Conservation (phyloP, 2,888 invertebrate genomes). For the Aspidiotus rigidus region DNA sequence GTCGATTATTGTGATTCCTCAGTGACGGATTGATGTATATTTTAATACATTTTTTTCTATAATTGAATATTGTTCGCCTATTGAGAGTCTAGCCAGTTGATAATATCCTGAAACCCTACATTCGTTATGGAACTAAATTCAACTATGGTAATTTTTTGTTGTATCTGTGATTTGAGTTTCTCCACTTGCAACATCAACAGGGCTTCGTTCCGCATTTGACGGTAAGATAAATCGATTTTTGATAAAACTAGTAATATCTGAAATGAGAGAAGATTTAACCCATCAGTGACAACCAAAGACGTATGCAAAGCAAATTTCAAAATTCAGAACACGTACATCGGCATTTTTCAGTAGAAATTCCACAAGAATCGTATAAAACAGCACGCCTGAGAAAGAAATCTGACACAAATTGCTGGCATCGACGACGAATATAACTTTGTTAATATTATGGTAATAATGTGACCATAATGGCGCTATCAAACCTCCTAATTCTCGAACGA, state of each 20-base stretch:
- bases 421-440: constrained; percentile 63
- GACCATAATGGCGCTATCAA: constrained; percentile 74
- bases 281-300: too few species aligned
- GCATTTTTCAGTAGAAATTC: constrained; percentile 48
- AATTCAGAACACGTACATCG: too few species aligned
- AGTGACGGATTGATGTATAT: too few species aligned
- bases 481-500: constrained; percentile 69
- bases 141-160: constrained; percentile 56
- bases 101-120: constrained; percentile 58
- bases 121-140: constrained; percentile 68
- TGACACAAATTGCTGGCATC: constrained; percentile 78
- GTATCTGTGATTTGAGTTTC: constrained; percentile 58
- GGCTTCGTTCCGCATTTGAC: constrained; percentile 79
- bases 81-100: constrained; percentile 49
- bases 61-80: too few species aligned
- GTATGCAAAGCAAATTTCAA: too few species aligned
- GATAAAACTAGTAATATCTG: constrained; percentile 62
- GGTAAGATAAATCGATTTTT: constrained; percentile 77
- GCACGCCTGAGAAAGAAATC: constrained; percentile 72
- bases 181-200: constrained; percentile 69
- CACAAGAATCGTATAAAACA: constrained; percentile 65
- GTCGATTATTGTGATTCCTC: too few species aligned
- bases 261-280: not conserved
- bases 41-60: too few species aligned
- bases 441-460: constrained; percentile 57